These are phyloP conservation scores for Rhinichthys osculus DNA, from an alignment of 2,797 vertebrate species.

Conservation along the genomic window DNA sequence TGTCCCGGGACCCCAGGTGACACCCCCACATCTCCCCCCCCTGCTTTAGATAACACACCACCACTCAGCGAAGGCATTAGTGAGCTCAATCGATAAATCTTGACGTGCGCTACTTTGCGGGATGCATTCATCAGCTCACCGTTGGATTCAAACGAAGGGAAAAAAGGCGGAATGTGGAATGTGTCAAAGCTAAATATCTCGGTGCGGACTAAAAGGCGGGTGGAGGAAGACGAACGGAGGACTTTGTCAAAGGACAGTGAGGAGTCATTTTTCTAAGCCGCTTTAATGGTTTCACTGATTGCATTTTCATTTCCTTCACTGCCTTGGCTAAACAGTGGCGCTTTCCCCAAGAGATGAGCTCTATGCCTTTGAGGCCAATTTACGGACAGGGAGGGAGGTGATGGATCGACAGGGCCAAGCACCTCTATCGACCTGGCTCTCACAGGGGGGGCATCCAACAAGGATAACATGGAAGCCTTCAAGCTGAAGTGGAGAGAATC, in stretches of 20 bases:
- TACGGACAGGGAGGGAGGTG: conserved; percentile 64
- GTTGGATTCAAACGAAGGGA: conserved; percentile 57
- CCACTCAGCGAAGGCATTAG: conserved; percentile 56
- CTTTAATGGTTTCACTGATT: conserved; percentile 79
- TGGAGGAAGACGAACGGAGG: conserved; percentile 52
- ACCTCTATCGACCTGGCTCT: conserved; percentile 65
- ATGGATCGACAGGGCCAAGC: conserved; percentile 74
- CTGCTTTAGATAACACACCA: conserved; percentile 56
- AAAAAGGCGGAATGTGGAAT: conserved; percentile 57
- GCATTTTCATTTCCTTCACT: conserved; percentile 75
- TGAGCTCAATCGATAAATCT: conserved; percentile 52
- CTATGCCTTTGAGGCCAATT: conserved; percentile 56
- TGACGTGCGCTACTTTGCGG: conserved; percentile 43
- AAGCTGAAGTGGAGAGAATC: conserved; percentile 26
- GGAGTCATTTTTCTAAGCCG: conserved; percentile 78
- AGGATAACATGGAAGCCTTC: conserved; percentile 52
- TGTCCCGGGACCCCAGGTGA: conserved; percentile 28
- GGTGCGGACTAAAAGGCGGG: conserved; percentile 57
- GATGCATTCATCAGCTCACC: conserved; percentile 51
- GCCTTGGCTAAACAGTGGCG: conserved; percentile 75
- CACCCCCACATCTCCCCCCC: conserved; percentile 20
- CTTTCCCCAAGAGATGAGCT: conserved; percentile 70
- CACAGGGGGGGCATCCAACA: conserved; percentile 53
- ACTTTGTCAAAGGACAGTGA: conserved; percentile 67
- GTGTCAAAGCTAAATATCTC: conserved; percentile 64